Evolutionary conservation across 2,888 invertebrate genomes (phyloP).

Genomic region (Eristalis arbustorum): DNA sequence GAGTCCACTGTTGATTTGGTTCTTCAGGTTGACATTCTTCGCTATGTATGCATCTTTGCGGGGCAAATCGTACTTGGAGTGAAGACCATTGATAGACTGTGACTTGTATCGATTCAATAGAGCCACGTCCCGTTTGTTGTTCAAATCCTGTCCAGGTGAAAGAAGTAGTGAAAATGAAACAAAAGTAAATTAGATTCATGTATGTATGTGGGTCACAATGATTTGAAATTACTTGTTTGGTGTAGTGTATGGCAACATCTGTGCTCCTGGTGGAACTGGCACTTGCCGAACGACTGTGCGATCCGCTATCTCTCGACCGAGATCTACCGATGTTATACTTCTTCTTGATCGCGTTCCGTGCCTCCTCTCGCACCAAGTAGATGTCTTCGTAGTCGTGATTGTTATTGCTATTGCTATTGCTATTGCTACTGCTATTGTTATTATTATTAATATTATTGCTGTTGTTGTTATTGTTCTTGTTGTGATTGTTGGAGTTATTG

Average conservation of each 20-base stretch:
- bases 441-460: conserved; percentile 13
- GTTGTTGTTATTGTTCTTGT: conserved; percentile 69
- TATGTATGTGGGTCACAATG: conserved; percentile 54
- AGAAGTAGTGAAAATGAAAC: conserved; percentile 10
- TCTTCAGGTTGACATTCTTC: conserved; percentile 78
- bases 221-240: conserved; percentile 77
- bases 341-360: conserved; percentile 75
- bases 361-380: conserved; percentile 86
- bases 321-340: conserved; percentile 81
- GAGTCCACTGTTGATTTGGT: conserved; percentile 77
- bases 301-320: conserved; percentile 85
- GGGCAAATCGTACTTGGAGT: conserved; percentile 76
- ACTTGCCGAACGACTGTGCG: conserved; percentile 87
- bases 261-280: conserved; percentile 81
- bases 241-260: conserved; percentile 79
- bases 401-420: conserved; percentile 67
- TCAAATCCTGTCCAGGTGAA: conserved; percentile 74
- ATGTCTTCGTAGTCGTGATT: conserved; percentile 91
- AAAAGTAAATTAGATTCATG: neutral
- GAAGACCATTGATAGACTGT: conserved; percentile 78
- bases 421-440: conserved; percentile 69
- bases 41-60: conserved; percentile 75
- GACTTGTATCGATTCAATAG: conserved; percentile 78
- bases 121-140: conserved; percentile 76
- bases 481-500: conserved; percentile 67